Percentiles rank a stretch among this genome's conserved stretches.
Evolutionary conservation across 2,797 vertebrate genomes (phyloP).

Genomic region (Geotrypetes seraphini): DNA sequence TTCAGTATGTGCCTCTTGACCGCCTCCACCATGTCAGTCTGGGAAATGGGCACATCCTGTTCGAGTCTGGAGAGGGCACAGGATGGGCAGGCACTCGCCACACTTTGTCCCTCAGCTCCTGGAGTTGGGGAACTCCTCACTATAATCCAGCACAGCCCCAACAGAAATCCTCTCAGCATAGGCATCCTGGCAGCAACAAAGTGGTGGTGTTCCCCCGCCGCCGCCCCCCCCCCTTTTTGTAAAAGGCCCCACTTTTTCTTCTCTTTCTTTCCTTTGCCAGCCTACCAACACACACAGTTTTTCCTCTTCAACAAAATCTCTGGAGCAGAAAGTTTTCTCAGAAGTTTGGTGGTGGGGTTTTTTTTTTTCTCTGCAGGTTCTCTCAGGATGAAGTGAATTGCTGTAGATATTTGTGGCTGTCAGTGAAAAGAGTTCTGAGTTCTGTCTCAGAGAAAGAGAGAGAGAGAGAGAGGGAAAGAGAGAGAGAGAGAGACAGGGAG

Average conservation of each 20-base stretch:
- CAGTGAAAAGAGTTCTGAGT: slow-evolving; percentile 66
- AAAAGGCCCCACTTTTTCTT: slow-evolving; percentile 54
- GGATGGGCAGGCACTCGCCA: slow-evolving; percentile 67
- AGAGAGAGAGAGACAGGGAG: slow-evolving; percentile 18
- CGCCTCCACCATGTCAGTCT: slow-evolving; percentile 86
- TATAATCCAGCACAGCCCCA: slow-evolving; percentile 63
- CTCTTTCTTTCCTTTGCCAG: slow-evolving; percentile 15
- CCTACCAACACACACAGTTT: slow-evolving; percentile 24
- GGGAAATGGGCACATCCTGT: slow-evolving; percentile 60
- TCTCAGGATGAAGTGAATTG: slow-evolving; percentile 60
- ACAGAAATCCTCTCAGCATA: slow-evolving; percentile 59
- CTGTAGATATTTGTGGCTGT: slow-evolving; percentile 64
- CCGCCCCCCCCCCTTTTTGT: too few relatives aligned
- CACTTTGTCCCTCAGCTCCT: slow-evolving; percentile 50
- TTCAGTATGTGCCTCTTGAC: slow-evolving; percentile 91
- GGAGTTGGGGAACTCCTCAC: slow-evolving; percentile 67
- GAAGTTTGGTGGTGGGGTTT: too few relatives aligned
- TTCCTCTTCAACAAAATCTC: slow-evolving; percentile 57
- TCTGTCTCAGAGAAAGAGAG: slow-evolving; percentile 53
- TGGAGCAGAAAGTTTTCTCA: slow-evolving; percentile 68
- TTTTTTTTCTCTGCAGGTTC: slow-evolving; percentile 56
- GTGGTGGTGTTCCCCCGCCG: slow-evolving; percentile 56
- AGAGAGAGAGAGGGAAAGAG: slow-evolving; percentile 21
- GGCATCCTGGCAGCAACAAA: slow-evolving; percentile 68
- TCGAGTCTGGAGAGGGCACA: slow-evolving; percentile 71